These are phyloP conservation scores for Yponomeuta cagnagella DNA, from an alignment of 2,888 invertebrate species.

Conservation along the genomic window DNA sequence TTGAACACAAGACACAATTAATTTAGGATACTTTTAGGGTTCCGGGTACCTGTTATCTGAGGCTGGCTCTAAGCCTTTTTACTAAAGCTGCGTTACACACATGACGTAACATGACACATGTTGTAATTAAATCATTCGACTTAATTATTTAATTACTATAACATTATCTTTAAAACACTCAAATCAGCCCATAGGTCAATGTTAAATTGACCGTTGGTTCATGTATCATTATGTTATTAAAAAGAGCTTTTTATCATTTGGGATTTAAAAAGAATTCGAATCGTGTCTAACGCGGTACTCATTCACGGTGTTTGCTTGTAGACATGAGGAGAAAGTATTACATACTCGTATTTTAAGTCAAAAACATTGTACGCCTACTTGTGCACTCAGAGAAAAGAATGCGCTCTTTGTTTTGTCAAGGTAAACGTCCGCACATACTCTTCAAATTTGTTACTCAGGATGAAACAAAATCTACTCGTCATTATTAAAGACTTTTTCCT, in stretches of 20 bases:
- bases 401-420: no score
- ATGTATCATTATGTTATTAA: background rate
- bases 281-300: background rate
- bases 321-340: background rate
- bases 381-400: no score
- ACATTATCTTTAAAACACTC: background rate
- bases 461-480: no score
- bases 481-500: no score
- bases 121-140: background rate
- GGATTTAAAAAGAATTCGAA: background rate
- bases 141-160: background rate
- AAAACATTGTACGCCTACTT: background rate
- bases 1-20: no score
- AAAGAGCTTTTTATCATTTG: background rate
- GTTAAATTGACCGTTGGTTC: background rate
- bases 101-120: no score
- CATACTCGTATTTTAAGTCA: background rate
- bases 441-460: no score
- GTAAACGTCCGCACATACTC: no score
- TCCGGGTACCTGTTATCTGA: no score
- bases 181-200: background rate
- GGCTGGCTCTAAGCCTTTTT: no score
- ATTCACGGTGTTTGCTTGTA: background rate
- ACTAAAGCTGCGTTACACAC: no score
- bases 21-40: no score